A percentile compares a stretch with the other conserved stretches of the same genome.
phyloP scores from a whole-genome alignment of 1,140 invertebrate species.

The Tetranychus cinnabarinus region DNA sequence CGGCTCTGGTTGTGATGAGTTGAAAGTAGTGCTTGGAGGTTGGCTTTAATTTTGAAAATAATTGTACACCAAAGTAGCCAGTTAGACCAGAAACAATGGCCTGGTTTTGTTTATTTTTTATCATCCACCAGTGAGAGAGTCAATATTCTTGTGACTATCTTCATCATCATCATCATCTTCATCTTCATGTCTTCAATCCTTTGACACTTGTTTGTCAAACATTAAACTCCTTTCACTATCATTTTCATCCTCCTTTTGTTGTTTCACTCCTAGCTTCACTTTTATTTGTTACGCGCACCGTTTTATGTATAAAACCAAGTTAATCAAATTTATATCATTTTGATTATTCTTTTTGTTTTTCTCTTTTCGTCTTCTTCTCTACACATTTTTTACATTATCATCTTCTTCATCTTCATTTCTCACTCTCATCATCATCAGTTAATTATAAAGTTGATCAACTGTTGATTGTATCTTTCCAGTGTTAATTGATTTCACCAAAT shows the following conservation, averaged over 20 bases:
- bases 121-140: too few relatives aligned
- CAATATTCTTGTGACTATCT: not conserved
- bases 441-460: not conserved
- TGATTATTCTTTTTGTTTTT: not conserved
- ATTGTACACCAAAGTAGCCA: too few relatives aligned
- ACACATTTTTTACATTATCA: not conserved
- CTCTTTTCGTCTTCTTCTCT: not conserved
- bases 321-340: not conserved
- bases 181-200: too few relatives aligned
- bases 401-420: not conserved
- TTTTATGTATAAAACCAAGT: too few relatives aligned
- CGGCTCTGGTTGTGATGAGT: too few relatives aligned
- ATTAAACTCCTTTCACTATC: not conserved
- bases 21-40: too few relatives aligned
- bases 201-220: not conserved
- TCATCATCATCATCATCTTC: not conserved
- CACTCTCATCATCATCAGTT: not conserved
- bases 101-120: too few relatives aligned
- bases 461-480: too few relatives aligned
- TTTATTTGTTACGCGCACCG: too few relatives aligned
- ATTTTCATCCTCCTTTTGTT: not conserved
- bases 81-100: too few relatives aligned
- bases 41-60: too few relatives aligned
- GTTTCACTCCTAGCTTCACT: not conserved
- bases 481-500: too few relatives aligned